These are phyloP conservation scores for Amiota minor DNA, from an alignment of 2,888 invertebrate genomes.

Conservation along the genomic window DNA sequence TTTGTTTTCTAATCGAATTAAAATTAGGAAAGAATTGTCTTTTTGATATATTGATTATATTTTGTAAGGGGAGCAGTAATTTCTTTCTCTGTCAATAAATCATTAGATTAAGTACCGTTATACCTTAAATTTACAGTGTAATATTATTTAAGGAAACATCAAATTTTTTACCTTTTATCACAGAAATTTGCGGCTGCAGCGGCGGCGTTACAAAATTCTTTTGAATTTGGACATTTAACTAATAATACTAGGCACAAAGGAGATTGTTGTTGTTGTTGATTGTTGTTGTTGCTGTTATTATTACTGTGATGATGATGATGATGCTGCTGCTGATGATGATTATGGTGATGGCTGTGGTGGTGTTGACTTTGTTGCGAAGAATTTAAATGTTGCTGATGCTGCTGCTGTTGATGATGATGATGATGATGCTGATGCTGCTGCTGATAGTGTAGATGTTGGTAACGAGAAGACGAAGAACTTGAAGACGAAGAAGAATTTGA, in stretches of 20 bases:
- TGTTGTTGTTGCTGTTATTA: conserved; percentile 54
- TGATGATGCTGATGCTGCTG: conserved; percentile 47
- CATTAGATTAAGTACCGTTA: not conserved
- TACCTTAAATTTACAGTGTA: not conserved
- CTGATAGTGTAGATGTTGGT: conserved; percentile 49
- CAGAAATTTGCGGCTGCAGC: conserved; percentile 73
- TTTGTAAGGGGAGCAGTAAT: not conserved
- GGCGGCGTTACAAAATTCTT: conserved; percentile 73
- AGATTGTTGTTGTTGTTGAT: conserved; percentile 66
- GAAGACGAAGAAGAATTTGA: conserved; percentile 47
- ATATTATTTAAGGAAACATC: not conserved
- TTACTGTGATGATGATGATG: conserved; percentile 39
- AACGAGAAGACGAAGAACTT: conserved; percentile 48
- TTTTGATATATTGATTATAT: not conserved
- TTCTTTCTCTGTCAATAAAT: not conserved
- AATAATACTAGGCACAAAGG: conserved; percentile 74
- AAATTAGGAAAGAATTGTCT: too few species aligned
- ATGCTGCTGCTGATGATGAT: conserved; percentile 43
- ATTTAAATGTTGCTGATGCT: conserved; percentile 36
- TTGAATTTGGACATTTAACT: conserved; percentile 74
- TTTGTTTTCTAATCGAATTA: too few species aligned
- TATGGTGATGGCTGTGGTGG: conserved; percentile 25
- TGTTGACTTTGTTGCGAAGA: conserved; percentile 43
- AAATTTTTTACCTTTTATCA: conserved; percentile 71
- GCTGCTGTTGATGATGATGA: conserved; percentile 45